phyloP scores from a whole-genome alignment of 1,140 invertebrate species.

The Apocrypta bakeri region DNA sequence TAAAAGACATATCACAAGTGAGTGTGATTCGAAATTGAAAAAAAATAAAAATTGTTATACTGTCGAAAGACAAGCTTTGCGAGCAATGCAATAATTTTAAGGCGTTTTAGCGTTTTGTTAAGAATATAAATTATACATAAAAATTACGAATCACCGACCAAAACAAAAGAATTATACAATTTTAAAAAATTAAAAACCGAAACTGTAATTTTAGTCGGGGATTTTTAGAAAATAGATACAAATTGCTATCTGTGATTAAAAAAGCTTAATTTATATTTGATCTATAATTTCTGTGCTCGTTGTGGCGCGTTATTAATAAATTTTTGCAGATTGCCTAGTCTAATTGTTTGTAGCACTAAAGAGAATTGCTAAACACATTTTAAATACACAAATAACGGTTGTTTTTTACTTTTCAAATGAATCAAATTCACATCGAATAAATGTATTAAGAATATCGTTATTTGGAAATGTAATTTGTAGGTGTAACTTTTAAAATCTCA shows the following conservation, averaged over 20 bases:
- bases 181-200: conserved; percentile 8
- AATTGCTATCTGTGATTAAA: conserved; percentile 62
- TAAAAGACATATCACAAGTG: conserved; percentile 15
- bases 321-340: conserved; percentile 17
- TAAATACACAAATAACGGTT: conserved; percentile 1
- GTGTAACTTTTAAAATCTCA: conserved; percentile 17
- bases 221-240: conserved; percentile 45
- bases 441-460: conserved; percentile 21
- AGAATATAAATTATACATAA: not conserved
- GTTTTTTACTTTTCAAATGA: conserved; percentile 37
- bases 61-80: conserved; percentile 2
- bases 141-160: conserved; percentile 1
- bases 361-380: not conserved
- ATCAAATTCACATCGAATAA: conserved; percentile 6
- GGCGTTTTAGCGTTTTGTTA: conserved; percentile 13
- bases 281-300: conserved; percentile 11
- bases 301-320: conserved; percentile 13
- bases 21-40: not conserved
- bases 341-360: not conserved
- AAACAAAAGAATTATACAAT: not conserved
- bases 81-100: conserved; percentile 30
- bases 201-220: not conserved
- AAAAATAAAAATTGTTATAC: conserved; percentile 13
- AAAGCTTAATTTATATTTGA: conserved; percentile 56
- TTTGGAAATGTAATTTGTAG: conserved; percentile 14